Conservation (phyloP, 2,888 invertebrate species). For the Criorhina ranunculi region DNA sequence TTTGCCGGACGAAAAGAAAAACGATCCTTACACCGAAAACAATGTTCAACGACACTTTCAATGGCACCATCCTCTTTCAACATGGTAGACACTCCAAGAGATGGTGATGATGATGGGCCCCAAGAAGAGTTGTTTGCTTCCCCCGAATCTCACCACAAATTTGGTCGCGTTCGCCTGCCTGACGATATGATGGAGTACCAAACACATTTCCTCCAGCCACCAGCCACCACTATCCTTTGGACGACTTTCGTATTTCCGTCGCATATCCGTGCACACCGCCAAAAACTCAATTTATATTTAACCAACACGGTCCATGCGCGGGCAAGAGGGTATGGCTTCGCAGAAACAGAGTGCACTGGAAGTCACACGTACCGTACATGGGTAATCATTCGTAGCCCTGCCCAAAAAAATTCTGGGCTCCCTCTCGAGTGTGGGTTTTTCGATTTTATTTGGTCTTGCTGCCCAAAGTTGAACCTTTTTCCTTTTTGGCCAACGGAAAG, state of each 20-base stretch:
- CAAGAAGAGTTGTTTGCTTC: constrained; percentile 54
- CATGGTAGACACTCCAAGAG: constrained; percentile 55
- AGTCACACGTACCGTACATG: constrained; percentile 76
- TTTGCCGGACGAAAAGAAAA: constrained; percentile 69
- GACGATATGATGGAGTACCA: constrained; percentile 76
- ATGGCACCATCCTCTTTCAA: constrained; percentile 74
- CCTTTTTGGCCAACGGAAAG: constrained; percentile 49
- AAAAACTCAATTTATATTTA: constrained; percentile 76
- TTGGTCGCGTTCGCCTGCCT: constrained; percentile 71
- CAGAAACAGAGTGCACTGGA: constrained; percentile 74
- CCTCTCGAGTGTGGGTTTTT: constrained; percentile 70
- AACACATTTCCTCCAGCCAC: constrained; percentile 49
- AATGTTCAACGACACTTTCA: constrained; percentile 78
- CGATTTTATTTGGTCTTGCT: constrained; percentile 16
- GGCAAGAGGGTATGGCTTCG: constrained; percentile 57
- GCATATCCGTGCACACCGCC: constrained; percentile 49
- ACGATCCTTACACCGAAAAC: constrained; percentile 76
- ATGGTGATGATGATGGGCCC: constrained; percentile 56
- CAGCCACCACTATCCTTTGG: constrained; percentile 20
- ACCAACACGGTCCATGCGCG: constrained; percentile 67
- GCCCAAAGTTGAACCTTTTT: constrained; percentile 29
- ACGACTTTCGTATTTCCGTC: constrained; percentile 72
- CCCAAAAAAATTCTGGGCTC: constrained; percentile 71
- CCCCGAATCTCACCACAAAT: constrained; percentile 52
- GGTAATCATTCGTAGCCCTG: constrained; percentile 75